Percentiles rank a stretch among this genome's conserved stretches.
Conservation (phyloP, 2,113 vertebrate genomes). For the Ctenomys sociabilis region DNA sequence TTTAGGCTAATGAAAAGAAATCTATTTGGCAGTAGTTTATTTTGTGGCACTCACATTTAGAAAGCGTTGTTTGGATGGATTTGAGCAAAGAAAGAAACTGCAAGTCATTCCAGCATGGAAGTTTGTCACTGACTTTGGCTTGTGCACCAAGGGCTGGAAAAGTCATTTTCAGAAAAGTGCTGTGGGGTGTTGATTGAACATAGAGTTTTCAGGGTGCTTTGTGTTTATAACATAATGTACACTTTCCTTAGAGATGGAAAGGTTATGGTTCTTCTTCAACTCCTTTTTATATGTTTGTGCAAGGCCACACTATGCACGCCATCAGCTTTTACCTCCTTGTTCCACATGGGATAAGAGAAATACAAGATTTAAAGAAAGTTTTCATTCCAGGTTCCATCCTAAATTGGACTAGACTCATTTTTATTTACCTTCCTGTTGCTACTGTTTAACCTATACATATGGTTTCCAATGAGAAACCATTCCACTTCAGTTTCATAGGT, state of each 20-base stretch:
- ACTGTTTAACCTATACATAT: not conserved
- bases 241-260: conserved; percentile 19
- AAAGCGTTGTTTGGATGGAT: not conserved
- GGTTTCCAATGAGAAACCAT: not conserved
- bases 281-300: not conserved
- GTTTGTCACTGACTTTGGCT: not conserved
- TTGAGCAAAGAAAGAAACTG: conserved; percentile 4
- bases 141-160: not conserved
- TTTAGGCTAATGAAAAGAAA: not conserved
- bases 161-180: not conserved
- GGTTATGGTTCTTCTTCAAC: not conserved
- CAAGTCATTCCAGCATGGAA: fast-evolving
- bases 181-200: not conserved
- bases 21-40: not conserved
- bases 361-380: not conserved
- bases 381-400: not conserved
- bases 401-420: conserved; percentile 53
- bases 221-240: not conserved
- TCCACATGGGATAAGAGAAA: not conserved
- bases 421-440: not conserved
- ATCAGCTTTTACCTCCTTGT: not conserved
- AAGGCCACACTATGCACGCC: not conserved
- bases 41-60: not conserved
- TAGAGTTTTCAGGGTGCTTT: conserved; percentile 43
- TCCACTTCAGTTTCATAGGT: not conserved